Base-by-base conservation (phyloP, 1,140 invertebrate species). In the Littorina saxatilis region DNA sequence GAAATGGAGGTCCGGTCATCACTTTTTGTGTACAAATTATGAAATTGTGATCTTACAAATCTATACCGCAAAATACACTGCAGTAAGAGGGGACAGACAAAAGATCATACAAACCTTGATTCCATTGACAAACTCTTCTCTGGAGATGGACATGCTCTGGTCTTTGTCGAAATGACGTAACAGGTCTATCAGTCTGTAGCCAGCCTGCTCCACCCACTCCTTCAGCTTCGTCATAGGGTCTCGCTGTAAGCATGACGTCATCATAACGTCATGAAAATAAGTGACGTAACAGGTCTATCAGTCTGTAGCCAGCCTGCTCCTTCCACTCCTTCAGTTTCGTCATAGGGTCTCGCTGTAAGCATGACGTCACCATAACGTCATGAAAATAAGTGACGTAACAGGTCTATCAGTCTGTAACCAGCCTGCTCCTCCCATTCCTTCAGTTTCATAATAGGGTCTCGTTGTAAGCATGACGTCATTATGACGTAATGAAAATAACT, bases 151-250 rank as follows among this genome's bases (percentile, higher is more conserved):
- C 84, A 87, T 85, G 66, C 85, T 90, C 0, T 90, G 55, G 72
- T 91, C 88, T 74, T 84, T 89, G 80, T 92, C 91, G 72, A 91
- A 89, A 29, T 87, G 87, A 32, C 88, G 83, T 52, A 91, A 84
- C 23, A 92, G 83, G 70, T 92, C 90, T n/a, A 92, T 87, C 50
- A 92, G 84, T 39, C 90, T 80, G 70, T 89, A 89, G 0, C 89
- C 87, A 40, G 87, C 82, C 74, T 86, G 82, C 17, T 89, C 87
- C 20, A 90, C 83, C 81, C 86, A 92, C 61, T 88, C 80, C 76
- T 87, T 89, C 32, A 92, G 79, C 79, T 91, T 91, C 29, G 90
- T 87, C 83, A 92, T 89, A 0, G 91, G 91, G 80, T 92, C 88
- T 47, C 35, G 29, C 76, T 78, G 76, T 52, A 39, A 32, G 43